Evolutionary conservation across 1,140 invertebrate genomes (phyloP).

Genomic region (Drosophila setifemur): DNA sequence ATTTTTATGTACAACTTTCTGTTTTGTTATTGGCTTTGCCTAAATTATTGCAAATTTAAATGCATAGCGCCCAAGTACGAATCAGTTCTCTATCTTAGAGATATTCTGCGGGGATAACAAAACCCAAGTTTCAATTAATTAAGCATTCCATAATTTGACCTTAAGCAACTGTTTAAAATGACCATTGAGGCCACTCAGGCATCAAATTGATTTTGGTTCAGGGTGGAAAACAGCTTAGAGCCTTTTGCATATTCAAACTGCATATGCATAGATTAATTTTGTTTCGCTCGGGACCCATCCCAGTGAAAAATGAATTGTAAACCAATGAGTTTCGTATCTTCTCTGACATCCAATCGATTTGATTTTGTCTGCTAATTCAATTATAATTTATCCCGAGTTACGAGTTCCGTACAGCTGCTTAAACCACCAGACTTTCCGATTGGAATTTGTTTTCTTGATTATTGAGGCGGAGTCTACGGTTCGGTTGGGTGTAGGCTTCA

Average conservation of each 20-base stretch:
- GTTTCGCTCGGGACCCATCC: neutral
- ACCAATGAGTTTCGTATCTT: conserved; percentile 29
- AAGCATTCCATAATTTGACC: conserved; percentile 15
- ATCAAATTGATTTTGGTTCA: conserved; percentile 18
- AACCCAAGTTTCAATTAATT: conserved; percentile 20
- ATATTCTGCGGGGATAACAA: conserved; percentile 2
- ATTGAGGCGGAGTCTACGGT: conserved; percentile 4
- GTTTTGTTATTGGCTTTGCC: too few species aligned
- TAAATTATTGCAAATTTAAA: neutral
- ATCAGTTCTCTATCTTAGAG: neutral
- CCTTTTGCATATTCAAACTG: conserved; percentile 18
- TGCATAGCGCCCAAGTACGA: neutral
- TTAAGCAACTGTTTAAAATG: conserved; percentile 8
- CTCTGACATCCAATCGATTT: conserved; percentile 13
- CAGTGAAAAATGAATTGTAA: conserved; percentile 42
- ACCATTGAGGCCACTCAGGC: conserved; percentile 17
- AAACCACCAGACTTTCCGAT: conserved; percentile 28
- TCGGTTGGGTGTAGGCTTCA: conserved; percentile 29
- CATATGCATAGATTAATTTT: conserved; percentile 36
- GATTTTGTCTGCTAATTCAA: conserved; percentile 48
- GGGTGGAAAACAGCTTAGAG: conserved; percentile 36
- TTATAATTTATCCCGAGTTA: conserved; percentile 49
- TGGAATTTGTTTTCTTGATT: conserved; percentile 20
- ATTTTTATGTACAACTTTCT: too few species aligned
- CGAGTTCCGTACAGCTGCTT: conserved; percentile 27